phyloP scores from a whole-genome alignment of 2,888 invertebrate species.

The Cephalotes varians region DNA sequence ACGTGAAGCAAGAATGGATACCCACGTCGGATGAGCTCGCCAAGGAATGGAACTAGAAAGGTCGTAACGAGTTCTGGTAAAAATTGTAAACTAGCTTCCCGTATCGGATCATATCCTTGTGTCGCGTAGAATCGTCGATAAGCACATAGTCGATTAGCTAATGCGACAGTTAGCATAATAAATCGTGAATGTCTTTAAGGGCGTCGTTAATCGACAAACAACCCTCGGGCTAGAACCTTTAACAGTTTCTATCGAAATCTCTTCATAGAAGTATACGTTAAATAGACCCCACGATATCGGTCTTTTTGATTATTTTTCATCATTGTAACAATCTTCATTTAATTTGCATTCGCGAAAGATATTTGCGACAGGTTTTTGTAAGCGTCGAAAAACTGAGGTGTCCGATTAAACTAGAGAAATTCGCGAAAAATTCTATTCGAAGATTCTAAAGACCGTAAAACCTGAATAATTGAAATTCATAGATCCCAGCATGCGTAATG shows the following conservation, averaged over 20 bases:
- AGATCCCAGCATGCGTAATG: not conserved
- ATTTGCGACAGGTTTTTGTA: not conserved
- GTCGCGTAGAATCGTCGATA: not conserved
- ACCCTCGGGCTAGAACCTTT: not conserved
- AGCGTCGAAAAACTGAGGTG: not conserved
- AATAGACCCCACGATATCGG: too few species aligned
- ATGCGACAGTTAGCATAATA: slow-evolving; percentile 7
- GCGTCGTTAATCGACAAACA: not conserved
- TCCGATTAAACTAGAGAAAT: not conserved
- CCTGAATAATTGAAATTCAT: not conserved
- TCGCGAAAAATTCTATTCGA: not conserved
- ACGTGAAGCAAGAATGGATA: slow-evolving; percentile 84
- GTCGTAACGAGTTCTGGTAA: slow-evolving; percentile 23
- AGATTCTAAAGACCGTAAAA: not conserved
- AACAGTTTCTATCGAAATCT: not conserved
- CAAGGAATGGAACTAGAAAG: slow-evolving; percentile 81
- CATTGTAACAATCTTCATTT: slow-evolving; percentile 2
- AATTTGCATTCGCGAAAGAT: not conserved
- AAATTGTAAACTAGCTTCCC: slow-evolving; percentile 11
- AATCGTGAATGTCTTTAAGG: not conserved
- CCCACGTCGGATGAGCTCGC: slow-evolving; percentile 80
- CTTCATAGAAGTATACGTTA: not conserved
- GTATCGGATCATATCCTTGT: slow-evolving; percentile 15
- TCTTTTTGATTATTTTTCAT: slow-evolving; percentile 4
- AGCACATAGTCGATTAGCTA: not conserved